Conservation (phyloP, 2,888 invertebrate species). For the Tipula confusa region DNA sequence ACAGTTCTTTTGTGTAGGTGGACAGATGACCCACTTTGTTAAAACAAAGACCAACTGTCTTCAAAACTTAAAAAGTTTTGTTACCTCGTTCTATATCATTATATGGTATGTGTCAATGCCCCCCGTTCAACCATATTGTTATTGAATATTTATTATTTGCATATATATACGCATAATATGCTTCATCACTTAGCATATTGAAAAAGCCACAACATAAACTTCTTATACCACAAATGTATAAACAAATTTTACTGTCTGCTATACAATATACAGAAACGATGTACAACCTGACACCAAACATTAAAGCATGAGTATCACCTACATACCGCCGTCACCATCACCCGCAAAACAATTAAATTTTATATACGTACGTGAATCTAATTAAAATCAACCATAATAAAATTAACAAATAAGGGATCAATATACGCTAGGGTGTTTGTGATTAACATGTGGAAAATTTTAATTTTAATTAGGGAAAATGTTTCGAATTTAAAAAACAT, state of each 20-base stretch:
- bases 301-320: neutral
- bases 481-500: neutral
- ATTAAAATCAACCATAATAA: neutral
- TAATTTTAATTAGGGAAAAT: neutral
- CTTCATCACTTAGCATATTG: neutral
- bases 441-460: neutral
- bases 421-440: neutral
- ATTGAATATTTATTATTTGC: too few relatives aligned
- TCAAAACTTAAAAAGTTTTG: too few relatives aligned
- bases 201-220: neutral
- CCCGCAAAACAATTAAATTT: neutral
- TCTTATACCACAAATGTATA: neutral
- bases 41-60: too few relatives aligned
- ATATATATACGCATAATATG: neutral
- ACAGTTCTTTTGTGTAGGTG: too few relatives aligned
- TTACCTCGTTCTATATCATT: too few relatives aligned
- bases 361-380: neutral
- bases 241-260: neutral
- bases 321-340: neutral
- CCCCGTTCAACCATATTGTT: too few relatives aligned
- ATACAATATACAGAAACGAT: neutral
- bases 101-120: too few relatives aligned
- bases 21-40: too few relatives aligned
- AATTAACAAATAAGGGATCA: conserved; percentile 12
- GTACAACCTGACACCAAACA: conserved; percentile 21